Percentiles rank a stretch among this genome's conserved stretches.
phyloP scores from a whole-genome alignment of 2,113 vertebrate species.

The Columbina picui region DNA sequence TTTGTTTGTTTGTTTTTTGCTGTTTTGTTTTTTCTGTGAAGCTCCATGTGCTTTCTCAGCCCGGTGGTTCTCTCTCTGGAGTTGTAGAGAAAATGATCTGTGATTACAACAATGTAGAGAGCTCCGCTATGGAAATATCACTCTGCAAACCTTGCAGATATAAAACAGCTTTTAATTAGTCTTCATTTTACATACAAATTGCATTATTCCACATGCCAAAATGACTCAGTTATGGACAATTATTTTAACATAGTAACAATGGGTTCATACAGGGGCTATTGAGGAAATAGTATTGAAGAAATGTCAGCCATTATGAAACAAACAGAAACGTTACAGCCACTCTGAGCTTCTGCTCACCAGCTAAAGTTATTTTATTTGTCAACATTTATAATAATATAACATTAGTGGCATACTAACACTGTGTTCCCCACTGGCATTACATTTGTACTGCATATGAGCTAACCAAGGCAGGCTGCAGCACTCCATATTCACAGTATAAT shows the following conservation, averaged over 20 bases:
- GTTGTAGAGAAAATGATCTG: background rate
- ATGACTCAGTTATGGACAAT: background rate
- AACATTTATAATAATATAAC: background rate
- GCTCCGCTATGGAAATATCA: background rate
- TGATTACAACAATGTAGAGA: background rate
- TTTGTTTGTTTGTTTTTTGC: background rate
- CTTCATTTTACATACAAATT: background rate
- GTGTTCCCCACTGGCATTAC: background rate
- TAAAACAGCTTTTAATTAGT: background rate
- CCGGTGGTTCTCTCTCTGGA: background rate
- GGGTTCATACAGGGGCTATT: background rate
- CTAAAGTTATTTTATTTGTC: constrained; percentile 26
- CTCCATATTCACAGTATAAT: background rate
- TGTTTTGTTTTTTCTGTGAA: background rate
- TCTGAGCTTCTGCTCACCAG: background rate
- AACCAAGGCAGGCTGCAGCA: background rate
- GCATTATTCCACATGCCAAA: background rate
- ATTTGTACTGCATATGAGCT: background rate
- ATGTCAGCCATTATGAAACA: background rate
- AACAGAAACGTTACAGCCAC: background rate
- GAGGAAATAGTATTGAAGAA: background rate
- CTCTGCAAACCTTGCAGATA: background rate
- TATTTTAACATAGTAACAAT: background rate
- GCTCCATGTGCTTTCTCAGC: background rate
- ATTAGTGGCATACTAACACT: background rate